These are phyloP conservation scores for Griposia aprilina DNA, from an alignment of 2,888 invertebrate species.

Conservation along the genomic window DNA sequence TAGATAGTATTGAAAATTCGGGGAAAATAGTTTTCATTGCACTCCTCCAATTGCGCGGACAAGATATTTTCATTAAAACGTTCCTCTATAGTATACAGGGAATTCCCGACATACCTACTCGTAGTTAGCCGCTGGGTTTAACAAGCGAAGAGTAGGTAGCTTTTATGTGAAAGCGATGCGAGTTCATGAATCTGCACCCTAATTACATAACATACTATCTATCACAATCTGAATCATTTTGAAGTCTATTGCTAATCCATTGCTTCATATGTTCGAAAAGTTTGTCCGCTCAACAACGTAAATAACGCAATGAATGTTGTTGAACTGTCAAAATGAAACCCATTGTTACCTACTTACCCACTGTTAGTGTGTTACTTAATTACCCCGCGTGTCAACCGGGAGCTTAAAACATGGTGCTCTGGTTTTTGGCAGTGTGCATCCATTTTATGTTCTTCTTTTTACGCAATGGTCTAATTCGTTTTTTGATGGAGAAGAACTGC, in stretches of 20 bases:
- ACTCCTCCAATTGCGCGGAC: not conserved
- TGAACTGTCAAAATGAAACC: no score
- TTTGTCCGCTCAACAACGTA: no score
- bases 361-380: no score
- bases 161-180: conserved; percentile 11
- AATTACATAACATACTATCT: no score
- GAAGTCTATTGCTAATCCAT: no score
- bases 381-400: no score
- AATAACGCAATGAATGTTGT: no score
- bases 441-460: not conserved
- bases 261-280: no score
- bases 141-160: conserved; percentile 9
- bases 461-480: not conserved
- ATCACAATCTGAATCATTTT: no score
- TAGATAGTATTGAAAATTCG: not conserved
- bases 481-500: no score
- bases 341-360: no score
- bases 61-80: conserved; percentile 22
- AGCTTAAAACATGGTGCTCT: conserved; percentile 1
- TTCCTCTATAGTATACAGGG: not conserved
- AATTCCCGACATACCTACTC: not conserved
- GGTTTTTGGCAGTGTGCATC: not conserved
- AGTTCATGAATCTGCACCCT: not conserved
- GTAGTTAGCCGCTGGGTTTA: conserved; percentile 1
- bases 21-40: not conserved